A percentile compares a stretch with the other conserved stretches of the same genome.
These are phyloP conservation scores for Drosophila prolongata DNA, from an alignment of 2,888 invertebrate species.

Conservation along the genomic window DNA sequence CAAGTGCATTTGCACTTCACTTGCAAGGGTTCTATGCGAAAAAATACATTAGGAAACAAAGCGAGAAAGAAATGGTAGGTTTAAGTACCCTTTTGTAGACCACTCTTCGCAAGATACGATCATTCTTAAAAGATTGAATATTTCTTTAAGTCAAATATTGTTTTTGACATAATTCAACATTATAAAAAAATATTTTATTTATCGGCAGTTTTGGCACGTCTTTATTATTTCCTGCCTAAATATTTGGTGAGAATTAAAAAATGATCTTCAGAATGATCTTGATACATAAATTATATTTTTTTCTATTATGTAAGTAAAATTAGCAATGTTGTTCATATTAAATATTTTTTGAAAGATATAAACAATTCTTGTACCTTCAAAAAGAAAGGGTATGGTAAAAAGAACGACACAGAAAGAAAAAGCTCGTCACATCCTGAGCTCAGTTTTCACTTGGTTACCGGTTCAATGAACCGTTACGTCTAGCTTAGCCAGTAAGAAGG, in stretches of 20 bases:
- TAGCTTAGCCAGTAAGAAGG: slow-evolving; percentile 62
- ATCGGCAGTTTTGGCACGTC: too few species aligned
- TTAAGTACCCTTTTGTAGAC: slow-evolving; percentile 15
- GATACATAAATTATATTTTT: too few species aligned
- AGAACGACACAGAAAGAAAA: slow-evolving; percentile 16
- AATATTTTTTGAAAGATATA: too few species aligned
- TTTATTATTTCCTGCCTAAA: too few species aligned
- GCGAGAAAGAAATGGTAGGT: slow-evolving; percentile 3
- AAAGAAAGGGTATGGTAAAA: slow-evolving; percentile 12
- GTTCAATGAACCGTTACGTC: slow-evolving; percentile 74
- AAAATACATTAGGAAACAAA: slow-evolving; percentile 29
- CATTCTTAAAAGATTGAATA: not conserved
- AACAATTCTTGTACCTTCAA: too few species aligned
- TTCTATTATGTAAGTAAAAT: too few species aligned
- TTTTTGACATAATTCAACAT: too few species aligned
- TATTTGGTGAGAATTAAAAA: too few species aligned
- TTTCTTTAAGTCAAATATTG: not conserved
- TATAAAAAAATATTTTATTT: not conserved
- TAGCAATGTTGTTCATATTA: too few species aligned
- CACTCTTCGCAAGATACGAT: not conserved
- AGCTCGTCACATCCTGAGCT: slow-evolving; percentile 40
- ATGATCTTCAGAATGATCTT: too few species aligned
- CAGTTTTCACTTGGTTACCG: slow-evolving; percentile 55
- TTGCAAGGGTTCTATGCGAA: slow-evolving; percentile 34
- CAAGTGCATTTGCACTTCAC: slow-evolving; percentile 76